Evolutionary conservation across 2,113 vertebrate genomes (phyloP).

Genomic region (Epinephelus lanceolatus): DNA sequence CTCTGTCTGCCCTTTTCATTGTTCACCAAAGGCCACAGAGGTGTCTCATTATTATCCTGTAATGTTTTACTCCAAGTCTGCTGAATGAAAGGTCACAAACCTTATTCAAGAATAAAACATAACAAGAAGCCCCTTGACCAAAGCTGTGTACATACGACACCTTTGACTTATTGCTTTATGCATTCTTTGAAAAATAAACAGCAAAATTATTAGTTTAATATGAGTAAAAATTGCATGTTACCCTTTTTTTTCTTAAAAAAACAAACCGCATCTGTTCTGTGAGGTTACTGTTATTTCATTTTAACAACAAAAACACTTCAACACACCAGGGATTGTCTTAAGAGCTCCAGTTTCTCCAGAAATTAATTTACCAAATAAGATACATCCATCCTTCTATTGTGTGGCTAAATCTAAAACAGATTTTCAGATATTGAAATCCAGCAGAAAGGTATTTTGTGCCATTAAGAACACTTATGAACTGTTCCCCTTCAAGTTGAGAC

Average conservation of each 20-base stretch:
- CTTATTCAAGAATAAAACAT: constrained; percentile 41
- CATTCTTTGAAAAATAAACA: not conserved
- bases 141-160: constrained; percentile 19
- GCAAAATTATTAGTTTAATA: not conserved
- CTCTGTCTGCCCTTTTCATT: constrained; percentile 51
- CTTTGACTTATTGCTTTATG: constrained; percentile 3
- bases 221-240: not conserved
- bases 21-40: constrained; percentile 53
- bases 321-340: not conserved
- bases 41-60: constrained; percentile 63
- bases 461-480: not conserved
- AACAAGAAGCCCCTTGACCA: constrained; percentile 35
- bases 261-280: not conserved
- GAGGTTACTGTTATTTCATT: not conserved
- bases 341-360: constrained; percentile 5
- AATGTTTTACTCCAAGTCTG: constrained; percentile 59
- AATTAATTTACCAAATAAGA: constrained; percentile 15
- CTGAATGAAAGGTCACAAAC: constrained; percentile 66
- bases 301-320: constrained; percentile 6
- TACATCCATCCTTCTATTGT: not conserved
- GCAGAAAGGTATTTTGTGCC: not conserved
- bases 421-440: constrained; percentile 4
- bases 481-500: not conserved
- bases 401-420: constrained; percentile 46
- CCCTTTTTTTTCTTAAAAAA: not conserved